Evolutionary conservation across 2,113 vertebrate species (phyloP).

Genomic region (Phyllopteryx taeniolatus): DNA sequence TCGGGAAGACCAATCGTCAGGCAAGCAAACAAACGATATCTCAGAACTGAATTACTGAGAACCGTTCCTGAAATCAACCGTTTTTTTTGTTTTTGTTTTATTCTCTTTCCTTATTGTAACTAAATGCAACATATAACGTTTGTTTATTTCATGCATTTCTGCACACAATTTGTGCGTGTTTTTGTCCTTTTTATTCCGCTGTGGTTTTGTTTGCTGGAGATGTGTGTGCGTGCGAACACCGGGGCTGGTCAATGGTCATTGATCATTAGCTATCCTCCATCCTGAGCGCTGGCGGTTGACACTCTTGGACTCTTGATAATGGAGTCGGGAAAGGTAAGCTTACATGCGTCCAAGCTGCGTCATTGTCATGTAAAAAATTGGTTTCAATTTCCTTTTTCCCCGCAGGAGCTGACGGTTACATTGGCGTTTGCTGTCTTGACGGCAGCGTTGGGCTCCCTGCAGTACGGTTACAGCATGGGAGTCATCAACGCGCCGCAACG

Average conservation of each 20-base stretch:
- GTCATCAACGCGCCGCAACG: conserved; percentile 94
- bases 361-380: not conserved
- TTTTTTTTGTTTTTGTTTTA: too few relatives aligned
- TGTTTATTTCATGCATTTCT: too few relatives aligned
- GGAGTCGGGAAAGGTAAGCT: conserved; percentile 69
- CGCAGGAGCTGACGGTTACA: conserved; percentile 80
- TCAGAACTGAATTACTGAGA: too few relatives aligned
- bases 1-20: too few relatives aligned
- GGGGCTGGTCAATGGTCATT: conserved; percentile 43
- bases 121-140: too few relatives aligned
- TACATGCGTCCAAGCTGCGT: not conserved
- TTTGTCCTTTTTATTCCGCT: not conserved
- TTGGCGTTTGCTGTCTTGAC: conserved; percentile 84
- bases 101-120: too few relatives aligned
- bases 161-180: not conserved
- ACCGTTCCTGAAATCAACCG: too few relatives aligned
- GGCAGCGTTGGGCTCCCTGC: conserved; percentile 84
- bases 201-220: too few relatives aligned
- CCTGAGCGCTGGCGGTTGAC: conserved; percentile 8
- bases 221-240: not conserved
- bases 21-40: too few relatives aligned
- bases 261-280: conserved; percentile 52
- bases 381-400: not conserved
- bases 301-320: conserved; percentile 46
- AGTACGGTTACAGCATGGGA: conserved; percentile 90